Evolutionary conservation across 2,888 invertebrate species (phyloP).

Genomic region (Furcula furcula): DNA sequence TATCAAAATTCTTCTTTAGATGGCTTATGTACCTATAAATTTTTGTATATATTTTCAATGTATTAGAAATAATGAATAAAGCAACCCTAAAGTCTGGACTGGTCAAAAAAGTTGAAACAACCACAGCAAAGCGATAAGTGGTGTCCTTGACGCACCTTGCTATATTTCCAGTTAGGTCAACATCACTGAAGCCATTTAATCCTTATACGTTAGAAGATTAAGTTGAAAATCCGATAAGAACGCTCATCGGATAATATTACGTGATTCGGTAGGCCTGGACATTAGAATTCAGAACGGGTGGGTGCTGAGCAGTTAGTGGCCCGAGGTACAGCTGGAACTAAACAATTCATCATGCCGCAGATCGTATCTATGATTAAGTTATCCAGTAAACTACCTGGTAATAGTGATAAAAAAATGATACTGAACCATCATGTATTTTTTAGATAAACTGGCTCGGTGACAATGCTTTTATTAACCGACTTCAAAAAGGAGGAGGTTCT

Average conservation of each 20-base stretch:
- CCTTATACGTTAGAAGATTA: constrained; percentile 35
- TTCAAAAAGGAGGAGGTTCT: no score
- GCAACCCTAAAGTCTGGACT: constrained; percentile 46
- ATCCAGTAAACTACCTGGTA: constrained; percentile 21
- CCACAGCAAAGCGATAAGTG: constrained; percentile 49
- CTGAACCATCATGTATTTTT: no score
- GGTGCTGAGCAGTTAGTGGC: constrained; percentile 39
- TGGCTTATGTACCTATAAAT: no score
- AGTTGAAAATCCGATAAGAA: constrained; percentile 32
- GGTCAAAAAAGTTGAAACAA: constrained; percentile 55
- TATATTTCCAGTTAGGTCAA: constrained; percentile 50
- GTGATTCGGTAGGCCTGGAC: constrained; percentile 30
- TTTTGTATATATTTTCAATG: no score
- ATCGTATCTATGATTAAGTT: constrained; percentile 11
- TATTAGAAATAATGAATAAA: no score
- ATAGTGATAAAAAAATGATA: no score
- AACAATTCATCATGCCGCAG: constrained; percentile 19
- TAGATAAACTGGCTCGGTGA: no score
- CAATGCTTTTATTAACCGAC: no score
- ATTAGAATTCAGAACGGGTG: constrained; percentile 56
- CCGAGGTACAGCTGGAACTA: constrained; percentile 38
- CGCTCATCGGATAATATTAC: constrained; percentile 8
- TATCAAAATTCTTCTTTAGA: no score
- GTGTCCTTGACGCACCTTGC: constrained; percentile 72
- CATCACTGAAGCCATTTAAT: constrained; percentile 23